Conservation (phyloP, 2,113 vertebrate species). For the Chionomys nivalis region DNA sequence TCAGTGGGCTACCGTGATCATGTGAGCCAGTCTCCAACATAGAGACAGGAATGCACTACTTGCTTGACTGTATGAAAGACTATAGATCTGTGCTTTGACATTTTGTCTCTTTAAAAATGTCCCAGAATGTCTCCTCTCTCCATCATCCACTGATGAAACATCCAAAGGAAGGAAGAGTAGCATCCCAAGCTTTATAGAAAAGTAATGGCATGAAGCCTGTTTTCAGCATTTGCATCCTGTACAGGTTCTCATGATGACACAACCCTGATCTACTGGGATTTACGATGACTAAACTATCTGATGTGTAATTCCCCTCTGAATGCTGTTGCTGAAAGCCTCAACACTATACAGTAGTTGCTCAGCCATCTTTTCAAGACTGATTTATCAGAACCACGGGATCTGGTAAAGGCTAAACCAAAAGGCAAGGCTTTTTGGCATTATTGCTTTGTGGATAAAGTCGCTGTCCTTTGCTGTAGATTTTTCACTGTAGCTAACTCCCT, state of each 20-base stretch:
- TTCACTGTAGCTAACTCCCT: too few species aligned
- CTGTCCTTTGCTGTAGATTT: too few species aligned
- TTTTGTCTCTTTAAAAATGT: not conserved
- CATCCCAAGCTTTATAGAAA: not conserved
- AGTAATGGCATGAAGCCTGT: not conserved
- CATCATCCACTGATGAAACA: not conserved
- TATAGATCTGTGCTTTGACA: not conserved
- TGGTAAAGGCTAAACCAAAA: too few species aligned
- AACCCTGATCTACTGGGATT: not conserved
- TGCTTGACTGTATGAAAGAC: slow-evolving; percentile 20
- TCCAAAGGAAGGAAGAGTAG: not conserved
- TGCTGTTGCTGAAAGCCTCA: too few species aligned
- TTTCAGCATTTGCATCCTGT: not conserved
- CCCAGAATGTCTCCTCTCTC: not conserved
- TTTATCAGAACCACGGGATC: too few species aligned
- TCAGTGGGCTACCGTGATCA: not conserved
- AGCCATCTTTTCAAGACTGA: too few species aligned
- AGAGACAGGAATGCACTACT: not conserved
- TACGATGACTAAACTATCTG: not conserved
- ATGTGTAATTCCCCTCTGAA: too few species aligned
- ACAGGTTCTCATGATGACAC: slow-evolving; percentile 10
- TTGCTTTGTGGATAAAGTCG: too few species aligned
- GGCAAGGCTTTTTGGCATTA: too few species aligned
- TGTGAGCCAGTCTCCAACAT: not conserved
- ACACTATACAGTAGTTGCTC: too few species aligned